Evolutionary conservation across 2,888 invertebrate species (phyloP).

Genomic region (Hemicrepidius hirtus): DNA sequence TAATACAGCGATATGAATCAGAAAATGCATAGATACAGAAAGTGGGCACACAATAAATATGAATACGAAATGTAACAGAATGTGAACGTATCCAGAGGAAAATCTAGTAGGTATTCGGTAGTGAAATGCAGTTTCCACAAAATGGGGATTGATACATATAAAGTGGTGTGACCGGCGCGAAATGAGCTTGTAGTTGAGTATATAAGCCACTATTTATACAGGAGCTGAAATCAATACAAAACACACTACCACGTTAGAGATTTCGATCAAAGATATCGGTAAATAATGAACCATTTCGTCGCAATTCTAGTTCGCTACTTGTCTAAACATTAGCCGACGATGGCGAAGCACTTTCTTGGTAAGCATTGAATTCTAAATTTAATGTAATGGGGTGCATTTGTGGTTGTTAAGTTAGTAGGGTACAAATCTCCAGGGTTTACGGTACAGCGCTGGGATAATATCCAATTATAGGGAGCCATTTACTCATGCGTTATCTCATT

Average conservation of each 20-base stretch:
- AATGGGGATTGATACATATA: slow-evolving; percentile 47
- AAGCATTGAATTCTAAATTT: slow-evolving; percentile 52
- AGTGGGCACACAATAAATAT: slow-evolving; percentile 34
- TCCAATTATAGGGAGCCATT: slow-evolving; percentile 65
- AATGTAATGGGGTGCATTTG: slow-evolving; percentile 53
- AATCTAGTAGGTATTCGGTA: slow-evolving; percentile 31
- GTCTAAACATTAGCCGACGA: slow-evolving; percentile 43
- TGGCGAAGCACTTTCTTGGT: slow-evolving; percentile 41
- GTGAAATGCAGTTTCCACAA: slow-evolving; percentile 42
- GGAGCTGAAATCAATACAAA: slow-evolving; percentile 43
- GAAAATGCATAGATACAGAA: slow-evolving; percentile 23
- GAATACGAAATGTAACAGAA: slow-evolving; percentile 38
- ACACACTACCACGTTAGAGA: slow-evolving; percentile 40
- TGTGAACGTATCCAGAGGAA: slow-evolving; percentile 31
- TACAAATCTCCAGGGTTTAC: slow-evolving; percentile 59
- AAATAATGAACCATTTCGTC: slow-evolving; percentile 50
- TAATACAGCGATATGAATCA: slow-evolving; percentile 34
- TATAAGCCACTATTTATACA: slow-evolving; percentile 36
- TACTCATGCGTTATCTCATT: slow-evolving; percentile 66
- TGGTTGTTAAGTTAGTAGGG: slow-evolving; percentile 54
- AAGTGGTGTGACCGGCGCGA: slow-evolving; percentile 36
- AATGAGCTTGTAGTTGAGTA: slow-evolving; percentile 42
- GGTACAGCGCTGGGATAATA: slow-evolving; percentile 63
- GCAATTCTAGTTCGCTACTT: slow-evolving; percentile 35
- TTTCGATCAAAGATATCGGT: slow-evolving; percentile 52